A percentile compares a stretch with the other conserved stretches of the same genome.
Conservation (phyloP, 1,140 invertebrate genomes). For the Caenorhabditis tropicalis region DNA sequence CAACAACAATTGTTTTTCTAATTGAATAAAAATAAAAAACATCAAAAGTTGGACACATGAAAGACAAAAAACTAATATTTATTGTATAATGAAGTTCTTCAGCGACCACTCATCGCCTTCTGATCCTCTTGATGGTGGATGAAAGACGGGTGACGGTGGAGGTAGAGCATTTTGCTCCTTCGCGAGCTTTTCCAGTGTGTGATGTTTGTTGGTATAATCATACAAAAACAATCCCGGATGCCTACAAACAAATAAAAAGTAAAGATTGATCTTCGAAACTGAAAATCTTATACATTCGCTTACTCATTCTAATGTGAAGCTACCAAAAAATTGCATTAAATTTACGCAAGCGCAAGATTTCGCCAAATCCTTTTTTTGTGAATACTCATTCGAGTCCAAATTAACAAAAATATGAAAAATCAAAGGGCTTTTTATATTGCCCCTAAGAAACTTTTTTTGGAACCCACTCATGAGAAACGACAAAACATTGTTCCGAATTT, state of each 20-base stretch:
- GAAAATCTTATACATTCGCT: too few relatives aligned
- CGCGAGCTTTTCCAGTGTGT: constrained; percentile 55
- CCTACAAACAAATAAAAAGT: constrained; percentile 63
- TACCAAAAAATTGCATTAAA: too few relatives aligned
- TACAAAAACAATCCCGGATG: constrained; percentile 64
- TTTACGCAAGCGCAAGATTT: too few relatives aligned
- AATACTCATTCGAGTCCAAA: too few relatives aligned
- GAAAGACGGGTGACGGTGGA: constrained; percentile 13
- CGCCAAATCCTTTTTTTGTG: too few relatives aligned
- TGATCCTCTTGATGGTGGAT: background rate
- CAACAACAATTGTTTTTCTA: background rate
- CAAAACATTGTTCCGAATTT: background rate
- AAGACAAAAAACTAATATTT: background rate
- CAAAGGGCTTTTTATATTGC: too few relatives aligned
- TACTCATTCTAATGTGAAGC: too few relatives aligned
- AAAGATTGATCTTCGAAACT: too few relatives aligned
- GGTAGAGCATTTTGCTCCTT: constrained; percentile 59
- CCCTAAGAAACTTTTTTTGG: too few relatives aligned
- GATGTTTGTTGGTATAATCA: constrained; percentile 53
- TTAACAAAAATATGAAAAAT: too few relatives aligned
- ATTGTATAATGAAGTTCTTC: background rate
- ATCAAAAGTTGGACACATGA: background rate
- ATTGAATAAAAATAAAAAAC: background rate
- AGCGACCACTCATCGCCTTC: background rate
- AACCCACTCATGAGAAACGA: too few relatives aligned